These are phyloP conservation scores for Pristiophorus japonicus DNA, from an alignment of 2,113 vertebrate genomes.

Conservation along the genomic window DNA sequence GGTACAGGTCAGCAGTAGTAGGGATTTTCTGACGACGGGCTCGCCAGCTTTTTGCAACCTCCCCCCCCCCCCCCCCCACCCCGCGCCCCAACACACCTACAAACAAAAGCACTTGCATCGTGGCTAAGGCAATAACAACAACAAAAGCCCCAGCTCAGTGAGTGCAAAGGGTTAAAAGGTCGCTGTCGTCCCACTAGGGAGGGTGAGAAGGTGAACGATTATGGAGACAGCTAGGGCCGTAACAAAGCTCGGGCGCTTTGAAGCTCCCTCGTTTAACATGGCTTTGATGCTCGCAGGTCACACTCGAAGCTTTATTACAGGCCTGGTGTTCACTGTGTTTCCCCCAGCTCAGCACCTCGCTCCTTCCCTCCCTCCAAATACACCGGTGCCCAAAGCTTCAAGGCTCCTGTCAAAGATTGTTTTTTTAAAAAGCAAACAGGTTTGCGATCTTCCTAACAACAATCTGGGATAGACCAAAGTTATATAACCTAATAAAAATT, in stretches of 20 bases:
- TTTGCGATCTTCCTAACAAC: not conserved
- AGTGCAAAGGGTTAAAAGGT: constrained; percentile 30
- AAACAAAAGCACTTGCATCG: not conserved
- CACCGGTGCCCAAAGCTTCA: not conserved
- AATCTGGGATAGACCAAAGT: too few relatives aligned
- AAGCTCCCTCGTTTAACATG: not conserved
- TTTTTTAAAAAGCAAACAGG: not conserved
- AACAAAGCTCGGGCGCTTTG: not conserved
- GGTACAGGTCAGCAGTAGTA: not conserved
- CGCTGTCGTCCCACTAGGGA: not conserved
- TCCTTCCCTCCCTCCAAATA: not conserved
- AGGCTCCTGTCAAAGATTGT: not conserved
- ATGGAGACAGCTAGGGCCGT: not conserved
- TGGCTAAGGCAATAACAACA: not conserved
- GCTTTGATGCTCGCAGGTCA: not conserved
- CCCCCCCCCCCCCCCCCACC: not conserved
- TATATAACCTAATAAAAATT: too few relatives aligned
- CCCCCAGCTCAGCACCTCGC: not conserved
- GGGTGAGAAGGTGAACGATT: constrained; percentile 3
- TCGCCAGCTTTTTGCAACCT: too few relatives aligned
- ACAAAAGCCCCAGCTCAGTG: not conserved
- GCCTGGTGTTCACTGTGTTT: not conserved
- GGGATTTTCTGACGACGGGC: not conserved
- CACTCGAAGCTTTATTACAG: not conserved
- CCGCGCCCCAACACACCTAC: too few relatives aligned